phyloP scores from a whole-genome alignment of 2,888 invertebrate species.

The Nomada ferruginata region DNA sequence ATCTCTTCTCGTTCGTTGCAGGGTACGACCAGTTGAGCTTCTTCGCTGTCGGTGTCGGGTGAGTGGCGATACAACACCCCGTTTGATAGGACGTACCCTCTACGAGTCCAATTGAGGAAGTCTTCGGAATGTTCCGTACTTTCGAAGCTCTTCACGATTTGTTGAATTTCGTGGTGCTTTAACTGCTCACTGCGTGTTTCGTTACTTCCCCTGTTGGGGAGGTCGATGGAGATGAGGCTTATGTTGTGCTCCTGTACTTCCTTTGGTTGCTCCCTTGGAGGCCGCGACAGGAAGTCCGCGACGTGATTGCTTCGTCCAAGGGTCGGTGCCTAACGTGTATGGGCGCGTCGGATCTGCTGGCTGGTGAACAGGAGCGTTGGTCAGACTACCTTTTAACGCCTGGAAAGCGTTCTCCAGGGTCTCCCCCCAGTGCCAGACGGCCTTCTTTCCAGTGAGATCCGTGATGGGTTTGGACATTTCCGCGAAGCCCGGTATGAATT shows the following conservation, averaged over 20 bases:
- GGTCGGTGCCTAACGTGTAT: not conserved
- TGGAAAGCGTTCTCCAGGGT: slow-evolving; percentile 2
- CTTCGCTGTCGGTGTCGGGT: slow-evolving; percentile 60
- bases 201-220: not conserved
- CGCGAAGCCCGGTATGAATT: not conserved
- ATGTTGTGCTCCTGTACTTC: not conserved
- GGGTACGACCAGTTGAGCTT: slow-evolving; percentile 72
- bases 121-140: not conserved
- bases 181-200: not conserved
- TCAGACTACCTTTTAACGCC: not conserved
- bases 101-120: not conserved
- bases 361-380: not conserved
- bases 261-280: not conserved
- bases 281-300: not conserved
- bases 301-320: not conserved
- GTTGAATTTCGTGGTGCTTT: not conserved
- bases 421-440: not conserved
- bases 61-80: slow-evolving; percentile 4
- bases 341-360: not conserved
- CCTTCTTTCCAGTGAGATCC: not conserved
- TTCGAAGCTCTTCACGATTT: not conserved
- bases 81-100: not conserved
- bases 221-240: not conserved
- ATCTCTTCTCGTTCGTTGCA: slow-evolving; percentile 37
- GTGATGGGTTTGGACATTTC: not conserved